Conservation (phyloP, 2,888 invertebrate species). For the Mimas tiliae region DNA sequence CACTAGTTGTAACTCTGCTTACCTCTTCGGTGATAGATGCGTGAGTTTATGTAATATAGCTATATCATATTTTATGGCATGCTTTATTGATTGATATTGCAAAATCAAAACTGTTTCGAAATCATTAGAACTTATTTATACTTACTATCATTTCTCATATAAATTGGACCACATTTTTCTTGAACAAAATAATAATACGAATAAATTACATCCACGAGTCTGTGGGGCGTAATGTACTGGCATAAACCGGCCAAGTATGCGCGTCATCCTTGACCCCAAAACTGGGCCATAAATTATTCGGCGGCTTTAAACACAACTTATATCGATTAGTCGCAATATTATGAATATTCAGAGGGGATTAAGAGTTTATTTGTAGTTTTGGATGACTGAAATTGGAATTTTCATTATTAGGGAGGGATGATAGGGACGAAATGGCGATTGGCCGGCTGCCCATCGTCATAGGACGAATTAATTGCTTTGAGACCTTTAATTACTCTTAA, state of each 20-base stretch:
- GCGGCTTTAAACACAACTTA: conserved; percentile 13
- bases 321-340: conserved; percentile 3
- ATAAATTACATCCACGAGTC: conserved; percentile 44
- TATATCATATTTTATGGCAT: no score
- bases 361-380: not conserved
- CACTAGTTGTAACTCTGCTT: no score
- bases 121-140: not conserved
- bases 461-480: no score
- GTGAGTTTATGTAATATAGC: no score
- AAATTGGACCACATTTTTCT: conserved; percentile 35
- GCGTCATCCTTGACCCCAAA: conserved; percentile 72
- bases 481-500: no score
- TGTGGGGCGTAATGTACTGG: conserved; percentile 49
- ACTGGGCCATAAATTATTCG: conserved; percentile 50
- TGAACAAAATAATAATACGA: conserved; percentile 46
- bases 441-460: no score
- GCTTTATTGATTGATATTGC: not conserved
- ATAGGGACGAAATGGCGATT: no score
- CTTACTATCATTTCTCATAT: conserved; percentile 25
- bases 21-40: no score
- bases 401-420: no score
- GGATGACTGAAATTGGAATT: no score
- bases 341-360: not conserved
- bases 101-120: not conserved
- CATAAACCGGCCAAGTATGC: conserved; percentile 58